Evolutionary conservation across 2,797 vertebrate species (phyloP).

Genomic region (Cheirogaleus major): DNA sequence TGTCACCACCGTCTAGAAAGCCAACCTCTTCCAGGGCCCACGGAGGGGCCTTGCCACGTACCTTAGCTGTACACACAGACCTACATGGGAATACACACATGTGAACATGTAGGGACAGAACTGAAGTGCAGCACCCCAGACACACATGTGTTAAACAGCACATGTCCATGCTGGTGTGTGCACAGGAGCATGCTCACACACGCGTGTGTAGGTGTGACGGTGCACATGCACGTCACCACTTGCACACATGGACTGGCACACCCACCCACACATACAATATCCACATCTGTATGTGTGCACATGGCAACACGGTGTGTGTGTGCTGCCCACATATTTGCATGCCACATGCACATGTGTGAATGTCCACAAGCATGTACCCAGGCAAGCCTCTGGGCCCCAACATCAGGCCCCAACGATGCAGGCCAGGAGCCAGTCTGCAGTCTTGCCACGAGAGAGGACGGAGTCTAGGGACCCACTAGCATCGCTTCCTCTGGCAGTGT

Average conservation of each 20-base stretch:
- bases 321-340: not conserved
- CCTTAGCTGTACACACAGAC: not conserved
- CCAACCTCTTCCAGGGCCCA: not conserved
- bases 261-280: not conserved
- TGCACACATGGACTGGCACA: not conserved
- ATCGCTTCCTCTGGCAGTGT: not conserved
- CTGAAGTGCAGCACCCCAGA: not conserved
- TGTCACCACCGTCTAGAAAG: not conserved
- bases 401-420: not conserved
- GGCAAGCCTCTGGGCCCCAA: not conserved
- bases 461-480: not conserved
- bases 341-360: not conserved
- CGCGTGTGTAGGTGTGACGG: too few species aligned
- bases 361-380: not conserved
- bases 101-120: not conserved
- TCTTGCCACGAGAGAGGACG: not conserved
- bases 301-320: not conserved
- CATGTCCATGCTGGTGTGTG: rapidly evolving
- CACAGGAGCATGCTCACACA: not conserved
- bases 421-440: not conserved
- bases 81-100: not conserved
- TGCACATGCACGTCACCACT: not conserved
- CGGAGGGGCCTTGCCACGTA: not conserved
- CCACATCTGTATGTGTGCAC: not conserved
- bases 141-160: not conserved